These are phyloP conservation scores for Piscicola geometra DNA, from an alignment of 2,888 invertebrate genomes.

Conservation along the genomic window DNA sequence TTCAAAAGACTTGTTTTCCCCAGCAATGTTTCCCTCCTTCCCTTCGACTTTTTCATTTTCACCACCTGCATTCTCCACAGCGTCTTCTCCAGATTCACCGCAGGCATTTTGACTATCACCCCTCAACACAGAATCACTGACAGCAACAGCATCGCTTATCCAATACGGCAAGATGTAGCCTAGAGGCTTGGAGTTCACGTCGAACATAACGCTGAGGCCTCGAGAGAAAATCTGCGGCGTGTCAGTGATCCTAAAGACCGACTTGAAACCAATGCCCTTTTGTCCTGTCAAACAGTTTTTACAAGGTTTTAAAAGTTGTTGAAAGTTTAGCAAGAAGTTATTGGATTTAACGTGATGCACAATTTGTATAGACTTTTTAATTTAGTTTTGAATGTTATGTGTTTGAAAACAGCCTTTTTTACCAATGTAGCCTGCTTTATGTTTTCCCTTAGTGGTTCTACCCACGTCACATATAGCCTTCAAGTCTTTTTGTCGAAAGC, in stretches of 20 bases:
- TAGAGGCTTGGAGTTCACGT: slow-evolving; percentile 52
- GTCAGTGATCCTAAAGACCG: slow-evolving; percentile 55
- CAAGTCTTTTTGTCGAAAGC: slow-evolving; percentile 52
- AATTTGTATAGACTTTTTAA: too few relatives aligned
- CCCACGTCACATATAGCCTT: slow-evolving; percentile 56
- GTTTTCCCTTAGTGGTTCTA: slow-evolving; percentile 54
- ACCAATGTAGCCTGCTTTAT: slow-evolving; percentile 55
- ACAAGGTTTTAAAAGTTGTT: too few relatives aligned
- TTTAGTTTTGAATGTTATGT: too few relatives aligned
- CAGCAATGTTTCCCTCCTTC: too few relatives aligned
- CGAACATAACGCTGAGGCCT: slow-evolving; percentile 54
- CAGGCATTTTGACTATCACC: too few relatives aligned
- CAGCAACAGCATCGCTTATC: slow-evolving; percentile 41
- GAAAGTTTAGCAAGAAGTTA: too few relatives aligned
- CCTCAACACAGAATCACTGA: too few relatives aligned
- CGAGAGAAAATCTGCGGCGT: slow-evolving; percentile 55
- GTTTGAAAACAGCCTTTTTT: slow-evolving; percentile 35
- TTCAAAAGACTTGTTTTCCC: neutral
- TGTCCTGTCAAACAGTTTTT: too few relatives aligned
- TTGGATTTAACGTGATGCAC: too few relatives aligned
- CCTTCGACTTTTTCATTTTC: too few relatives aligned
- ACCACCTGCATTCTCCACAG: too few relatives aligned
- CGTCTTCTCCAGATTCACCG: too few relatives aligned
- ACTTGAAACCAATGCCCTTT: slow-evolving; percentile 57
- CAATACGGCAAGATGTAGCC: slow-evolving; percentile 56